Evolutionary conservation across 1,140 invertebrate genomes (phyloP), one percentile per base, ranked within the genome.

Genomic region (Rhyacophila brunnea): DNA sequence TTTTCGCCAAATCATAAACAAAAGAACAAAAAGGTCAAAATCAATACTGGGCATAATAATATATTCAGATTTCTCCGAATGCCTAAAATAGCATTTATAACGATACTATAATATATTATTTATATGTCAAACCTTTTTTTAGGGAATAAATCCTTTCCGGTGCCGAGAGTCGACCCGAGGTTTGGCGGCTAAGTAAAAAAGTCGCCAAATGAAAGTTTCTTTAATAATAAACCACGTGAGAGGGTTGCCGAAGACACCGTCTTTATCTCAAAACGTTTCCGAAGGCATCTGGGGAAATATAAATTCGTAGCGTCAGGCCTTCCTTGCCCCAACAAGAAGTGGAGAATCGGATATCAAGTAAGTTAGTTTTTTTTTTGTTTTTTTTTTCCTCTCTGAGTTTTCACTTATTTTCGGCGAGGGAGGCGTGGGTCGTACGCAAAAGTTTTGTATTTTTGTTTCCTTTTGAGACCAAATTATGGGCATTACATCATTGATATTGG

Each of bases 191-290:
- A 51, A 34, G 28, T 34, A 36, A 51, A 15, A 51, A 51, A 51
- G 34, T 51, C 23, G 17, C 28, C 35, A 36, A 36, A 51, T 32
- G 28, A 50, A 50, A 50, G 47, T 35, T 32, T 10, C 20, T 50
- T 28, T 50, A 32, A 32, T 38, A 38, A 17, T 53, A 53, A 19
- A 19, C 17, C 52, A 20, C 52, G 52, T 14, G 52, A 44, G 52
- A 32, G 42, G 19, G 38, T 54, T 28, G 23, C 40, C 44, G 32
- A 50, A 32, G 17, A 20, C 18, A 32, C 20, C 42, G 52, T 28
- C 17, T 45, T 53, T 45, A 45, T 40, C 42, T 54, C 52, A 54
- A 54, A 50, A 19, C 52, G 42, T 54, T 45, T 15, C 42, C 40
- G 18, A 44, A 46, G 44, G 44, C 17, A 46, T 46, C 44, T 15